These are phyloP conservation scores for Ptychoptera contaminata DNA, from an alignment of 2,888 invertebrate species.

Conservation along the genomic window DNA sequence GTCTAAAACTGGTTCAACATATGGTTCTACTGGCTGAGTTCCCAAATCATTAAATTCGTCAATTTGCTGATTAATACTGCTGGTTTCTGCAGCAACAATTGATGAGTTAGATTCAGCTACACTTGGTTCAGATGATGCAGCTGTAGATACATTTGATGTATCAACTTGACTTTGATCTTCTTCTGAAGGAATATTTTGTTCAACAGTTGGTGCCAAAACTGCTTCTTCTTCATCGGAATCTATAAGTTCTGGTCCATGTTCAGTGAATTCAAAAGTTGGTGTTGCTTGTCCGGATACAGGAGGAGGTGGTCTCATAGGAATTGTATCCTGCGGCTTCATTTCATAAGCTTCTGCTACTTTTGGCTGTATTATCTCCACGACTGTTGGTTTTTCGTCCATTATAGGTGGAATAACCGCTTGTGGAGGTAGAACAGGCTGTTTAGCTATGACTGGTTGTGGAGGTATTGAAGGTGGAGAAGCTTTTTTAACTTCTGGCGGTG, in stretches of 20 bases:
- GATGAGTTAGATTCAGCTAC: not conserved
- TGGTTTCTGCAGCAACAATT: not conserved
- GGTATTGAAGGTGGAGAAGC: not conserved
- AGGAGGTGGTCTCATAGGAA: slow-evolving; percentile 21
- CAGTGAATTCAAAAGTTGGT: slow-evolving; percentile 30
- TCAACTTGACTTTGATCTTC: slow-evolving; percentile 21
- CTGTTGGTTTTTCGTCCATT: slow-evolving; percentile 7
- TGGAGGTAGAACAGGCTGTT: slow-evolving; percentile 15
- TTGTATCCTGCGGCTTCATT: slow-evolving; percentile 28
- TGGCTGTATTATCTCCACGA: slow-evolving; percentile 1
- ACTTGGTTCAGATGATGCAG: slow-evolving; percentile 8
- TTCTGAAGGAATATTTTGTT: too few species aligned
- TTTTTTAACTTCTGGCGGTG: not conserved
- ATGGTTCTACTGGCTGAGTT: slow-evolving; percentile 24
- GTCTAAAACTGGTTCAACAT: slow-evolving; percentile 25
- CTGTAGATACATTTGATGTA: slow-evolving; percentile 19
- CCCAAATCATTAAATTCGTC: slow-evolving; percentile 15
- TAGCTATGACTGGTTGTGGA: slow-evolving; percentile 1
- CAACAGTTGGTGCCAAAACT: too few species aligned
- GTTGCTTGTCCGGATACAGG: slow-evolving; percentile 15
- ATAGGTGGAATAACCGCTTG: slow-evolving; percentile 14
- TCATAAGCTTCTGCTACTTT: slow-evolving; percentile 16
- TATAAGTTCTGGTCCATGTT: slow-evolving; percentile 26
- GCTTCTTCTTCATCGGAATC: slow-evolving; percentile 29
- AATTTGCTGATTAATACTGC: slow-evolving; percentile 15